Conservation (phyloP, 2,797 vertebrate species). For the Vespertilio murinus region DNA sequence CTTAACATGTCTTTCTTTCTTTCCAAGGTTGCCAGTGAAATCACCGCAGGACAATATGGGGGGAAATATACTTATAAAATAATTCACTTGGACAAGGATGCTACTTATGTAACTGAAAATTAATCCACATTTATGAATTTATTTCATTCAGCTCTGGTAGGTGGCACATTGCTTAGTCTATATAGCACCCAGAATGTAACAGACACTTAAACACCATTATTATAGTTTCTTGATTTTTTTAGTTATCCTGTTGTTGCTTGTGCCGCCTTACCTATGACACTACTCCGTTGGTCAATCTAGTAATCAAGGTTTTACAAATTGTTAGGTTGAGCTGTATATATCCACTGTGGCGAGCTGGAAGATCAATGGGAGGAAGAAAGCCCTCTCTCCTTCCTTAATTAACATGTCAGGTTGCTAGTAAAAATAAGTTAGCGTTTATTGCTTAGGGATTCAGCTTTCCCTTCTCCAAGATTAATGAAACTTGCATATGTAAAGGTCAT, state of each 20-base stretch:
- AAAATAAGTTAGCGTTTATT: neutral
- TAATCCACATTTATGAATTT: slow-evolving; percentile 15
- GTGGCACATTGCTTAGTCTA: neutral
- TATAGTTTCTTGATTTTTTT: neutral
- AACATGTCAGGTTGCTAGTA: neutral
- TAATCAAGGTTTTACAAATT: neutral
- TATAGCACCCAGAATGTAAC: neutral
- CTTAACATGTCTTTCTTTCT: neutral
- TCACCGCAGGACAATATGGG: neutral
- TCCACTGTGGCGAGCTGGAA: neutral
- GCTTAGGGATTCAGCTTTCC: neutral
- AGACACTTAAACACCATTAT: neutral
- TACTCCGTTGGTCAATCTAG: neutral
- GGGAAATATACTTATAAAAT: neutral
- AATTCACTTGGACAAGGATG: neutral
- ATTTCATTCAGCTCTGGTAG: neutral
- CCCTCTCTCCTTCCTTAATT: neutral
- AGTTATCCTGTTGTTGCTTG: neutral
- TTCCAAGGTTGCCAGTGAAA: neutral
- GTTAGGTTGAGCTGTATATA: neutral
- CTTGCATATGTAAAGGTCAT: neutral
- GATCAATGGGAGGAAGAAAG: neutral
- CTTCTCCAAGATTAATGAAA: neutral
- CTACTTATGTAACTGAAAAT: neutral
- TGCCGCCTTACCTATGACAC: neutral